Base-by-base conservation (phyloP, 2,888 invertebrate species). In the Chloroclystis v-ata region DNA sequence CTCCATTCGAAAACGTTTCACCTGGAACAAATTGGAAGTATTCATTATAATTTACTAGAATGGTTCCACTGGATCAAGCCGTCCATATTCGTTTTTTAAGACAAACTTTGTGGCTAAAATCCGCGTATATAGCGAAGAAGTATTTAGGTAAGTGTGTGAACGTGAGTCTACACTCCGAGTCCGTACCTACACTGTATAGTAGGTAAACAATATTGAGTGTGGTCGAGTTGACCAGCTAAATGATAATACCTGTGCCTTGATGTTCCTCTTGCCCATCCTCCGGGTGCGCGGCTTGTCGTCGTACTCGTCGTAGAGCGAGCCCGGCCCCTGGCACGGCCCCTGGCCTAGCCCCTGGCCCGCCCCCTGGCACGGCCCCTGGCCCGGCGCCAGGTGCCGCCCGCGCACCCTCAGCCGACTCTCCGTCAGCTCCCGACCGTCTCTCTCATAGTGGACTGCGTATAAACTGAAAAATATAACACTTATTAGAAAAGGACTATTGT, bases 211-310 rank as follows among this genome's bases (percentile, higher is more conserved):
- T n/a, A n/a, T n/a, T n/a, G n/a, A n/a, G n/a, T n/a, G n/a, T n/a
- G n/a, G n/a, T n/a, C n/a, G n/a, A n/a, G n/a, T n/a, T n/a, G n/a
- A n/a, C n/a, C n/a, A n/a, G n/a, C n/a, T n/a, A n/a, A n/a, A n/a
- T n/a, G n/a, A n/a, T n/a, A n/a, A n/a, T n/a, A 96, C 96, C 89
- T 95, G 95, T 2, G 95, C 95, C 75, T 96, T 97, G 52, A 97
- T 95, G 75, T 97, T 97, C 49, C 96, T 89, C 67, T 95, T 94
- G 20, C 96, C 95, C 94, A 96, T 95, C 61, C 93, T 90, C 59
- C 92, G 89, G 9, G 90, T 76, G 14, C 90, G 72, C 0, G 87
- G 86, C 43, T 86, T 87, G 54, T 86, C 87, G 49, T 85, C 85
- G 24, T 75, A 78, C 28, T 88, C 88, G 37, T 79, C 90, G 59